Percentiles rank a stretch among this genome's conserved stretches.
phyloP scores from a whole-genome alignment of 2,797 vertebrate species.

The Trachops cirrhosus region DNA sequence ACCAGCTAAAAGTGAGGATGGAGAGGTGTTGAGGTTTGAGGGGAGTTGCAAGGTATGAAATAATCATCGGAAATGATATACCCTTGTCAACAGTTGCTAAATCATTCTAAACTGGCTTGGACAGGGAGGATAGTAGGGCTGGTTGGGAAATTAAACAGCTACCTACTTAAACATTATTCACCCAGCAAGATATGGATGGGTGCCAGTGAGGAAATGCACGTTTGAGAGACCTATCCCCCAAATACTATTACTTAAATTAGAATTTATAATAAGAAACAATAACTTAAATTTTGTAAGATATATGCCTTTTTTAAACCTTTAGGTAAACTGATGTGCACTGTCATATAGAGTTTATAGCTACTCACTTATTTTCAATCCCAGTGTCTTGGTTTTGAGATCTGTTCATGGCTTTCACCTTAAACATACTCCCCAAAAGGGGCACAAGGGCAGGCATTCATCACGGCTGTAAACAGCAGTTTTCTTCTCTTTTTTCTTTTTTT shows the following conservation, averaged over 20 bases:
- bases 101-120: not conserved
- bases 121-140: not conserved
- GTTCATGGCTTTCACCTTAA: slow-evolving; percentile 11
- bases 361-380: not conserved
- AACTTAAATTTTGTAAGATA: not conserved
- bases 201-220: not conserved
- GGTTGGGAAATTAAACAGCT: slow-evolving; percentile 41
- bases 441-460: not conserved
- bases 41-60: not conserved
- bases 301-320: not conserved
- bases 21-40: not conserved
- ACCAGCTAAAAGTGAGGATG: not conserved
- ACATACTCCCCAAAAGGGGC: not conserved
- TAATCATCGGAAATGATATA: not conserved
- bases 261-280: not conserved
- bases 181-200: not conserved
- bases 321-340: not conserved
- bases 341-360: not conserved
- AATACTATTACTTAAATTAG: not conserved
- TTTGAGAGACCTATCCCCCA: not conserved
- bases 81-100: not conserved
- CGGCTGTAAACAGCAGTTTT: not conserved
- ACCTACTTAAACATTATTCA: slow-evolving; percentile 18
- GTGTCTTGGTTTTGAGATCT: slow-evolving; percentile 28
- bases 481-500: not conserved